phyloP scores from a whole-genome alignment of 64 coral and sea anemone species.

The Hydrozoanthus tunicans region DNA sequence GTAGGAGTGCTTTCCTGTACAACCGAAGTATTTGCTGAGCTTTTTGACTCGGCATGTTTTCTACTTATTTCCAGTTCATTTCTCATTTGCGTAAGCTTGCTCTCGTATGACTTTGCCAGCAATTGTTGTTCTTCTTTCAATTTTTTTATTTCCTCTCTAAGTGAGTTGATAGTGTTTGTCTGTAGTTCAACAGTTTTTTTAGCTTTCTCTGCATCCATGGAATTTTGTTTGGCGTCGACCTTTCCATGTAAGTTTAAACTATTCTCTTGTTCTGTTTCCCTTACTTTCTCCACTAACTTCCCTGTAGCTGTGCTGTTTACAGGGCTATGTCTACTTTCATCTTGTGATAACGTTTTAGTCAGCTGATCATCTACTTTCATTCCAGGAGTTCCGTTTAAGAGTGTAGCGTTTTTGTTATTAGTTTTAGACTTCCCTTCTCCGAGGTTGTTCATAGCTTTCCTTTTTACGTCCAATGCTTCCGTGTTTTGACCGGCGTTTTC shows the following conservation, averaged over 20 bases:
- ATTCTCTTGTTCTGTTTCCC: neutral
- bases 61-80: slow-evolving; percentile 68
- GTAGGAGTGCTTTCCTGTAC: slow-evolving; percentile 34
- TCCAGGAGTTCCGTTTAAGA: slow-evolving; percentile 9
- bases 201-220: neutral
- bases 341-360: neutral
- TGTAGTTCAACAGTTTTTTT: neutral
- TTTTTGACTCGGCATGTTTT: neutral
- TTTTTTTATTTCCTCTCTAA: slow-evolving; percentile 75
- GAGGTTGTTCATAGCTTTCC: neutral
- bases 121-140: slow-evolving; percentile 65
- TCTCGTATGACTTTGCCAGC: slow-evolving; percentile 65
- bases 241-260: neutral
- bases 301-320: neutral
- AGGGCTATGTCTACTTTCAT: neutral
- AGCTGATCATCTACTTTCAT: neutral
- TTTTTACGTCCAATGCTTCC: neutral
- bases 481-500: neutral
- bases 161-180: slow-evolving; percentile 50
- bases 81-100: slow-evolving; percentile 76
- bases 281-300: neutral
- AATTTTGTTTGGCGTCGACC: neutral
- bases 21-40: neutral
- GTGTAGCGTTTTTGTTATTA: neutral
- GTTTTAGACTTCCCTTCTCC: neutral